phyloP scores from a whole-genome alignment of 37 sponge, comb jelly and placozoan genomes.

The Petrosia ficiformis region DNA sequence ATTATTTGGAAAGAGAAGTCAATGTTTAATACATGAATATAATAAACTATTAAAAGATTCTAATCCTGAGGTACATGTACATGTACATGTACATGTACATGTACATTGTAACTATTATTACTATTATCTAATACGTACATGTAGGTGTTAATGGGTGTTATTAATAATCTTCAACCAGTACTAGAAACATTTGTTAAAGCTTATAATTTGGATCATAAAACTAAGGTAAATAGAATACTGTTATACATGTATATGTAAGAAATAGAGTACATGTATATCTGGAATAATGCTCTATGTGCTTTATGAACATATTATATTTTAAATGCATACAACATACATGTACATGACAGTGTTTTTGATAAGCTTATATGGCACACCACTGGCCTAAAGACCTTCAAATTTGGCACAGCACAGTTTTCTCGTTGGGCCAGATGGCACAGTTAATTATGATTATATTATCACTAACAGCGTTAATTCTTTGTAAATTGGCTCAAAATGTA shows the following conservation, averaged over 20 bases:
- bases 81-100: not conserved
- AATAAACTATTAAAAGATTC: constrained; percentile 40
- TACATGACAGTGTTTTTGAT: too few relatives aligned
- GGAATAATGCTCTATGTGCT: too few relatives aligned
- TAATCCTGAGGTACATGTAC: constrained; percentile 44
- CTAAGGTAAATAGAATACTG: constrained; percentile 24
- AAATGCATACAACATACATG: too few relatives aligned
- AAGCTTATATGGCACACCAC: too few relatives aligned
- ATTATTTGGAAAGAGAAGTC: constrained; percentile 16
- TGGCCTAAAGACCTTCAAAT: too few relatives aligned
- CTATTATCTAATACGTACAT: not conserved
- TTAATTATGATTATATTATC: too few relatives aligned
- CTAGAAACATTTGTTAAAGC: constrained; percentile 25
- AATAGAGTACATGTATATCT: too few relatives aligned
- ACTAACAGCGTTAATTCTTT: too few relatives aligned
- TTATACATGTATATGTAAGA: not conserved
- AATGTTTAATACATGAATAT: constrained; percentile 5
- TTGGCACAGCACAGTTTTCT: too few relatives aligned
- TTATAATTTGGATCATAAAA: constrained; percentile 25
- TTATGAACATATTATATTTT: too few relatives aligned
- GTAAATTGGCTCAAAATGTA: too few relatives aligned
- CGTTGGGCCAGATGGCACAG: too few relatives aligned
- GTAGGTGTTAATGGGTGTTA: constrained; percentile 19
- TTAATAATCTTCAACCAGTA: constrained; percentile 9
- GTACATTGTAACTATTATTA: not conserved